These are phyloP conservation scores for Labroides dimidiatus DNA, from an alignment of 2,797 vertebrate species.

Conservation along the genomic window DNA sequence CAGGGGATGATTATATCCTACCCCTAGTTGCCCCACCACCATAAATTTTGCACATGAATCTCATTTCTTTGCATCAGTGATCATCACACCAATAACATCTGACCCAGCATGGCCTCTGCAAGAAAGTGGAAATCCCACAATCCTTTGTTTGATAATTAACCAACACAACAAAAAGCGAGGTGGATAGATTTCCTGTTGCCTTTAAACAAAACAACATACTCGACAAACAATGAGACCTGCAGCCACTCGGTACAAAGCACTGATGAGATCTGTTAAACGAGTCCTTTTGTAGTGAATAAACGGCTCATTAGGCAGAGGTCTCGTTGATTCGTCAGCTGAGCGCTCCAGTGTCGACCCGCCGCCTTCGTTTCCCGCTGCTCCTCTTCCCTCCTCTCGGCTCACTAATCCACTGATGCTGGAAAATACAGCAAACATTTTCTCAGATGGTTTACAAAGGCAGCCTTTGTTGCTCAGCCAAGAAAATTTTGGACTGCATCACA, in stretches of 20 bases:
- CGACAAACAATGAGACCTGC: constrained; percentile 4
- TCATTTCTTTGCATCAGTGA: no score
- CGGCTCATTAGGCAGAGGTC: constrained; percentile 65
- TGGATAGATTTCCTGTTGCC: neutral
- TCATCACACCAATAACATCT: no score
- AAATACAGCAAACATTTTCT: constrained; percentile 73
- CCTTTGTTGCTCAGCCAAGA: constrained; percentile 72
- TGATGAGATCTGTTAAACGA: constrained; percentile 35
- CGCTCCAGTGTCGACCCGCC: constrained; percentile 20
- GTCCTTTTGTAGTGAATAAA: constrained; percentile 53
- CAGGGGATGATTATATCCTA: no score
- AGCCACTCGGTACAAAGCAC: neutral
- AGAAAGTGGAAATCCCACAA: no score
- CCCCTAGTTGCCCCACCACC: no score
- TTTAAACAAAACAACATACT: constrained; percentile 4
- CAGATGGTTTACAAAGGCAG: constrained; percentile 65
- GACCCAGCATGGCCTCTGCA: no score
- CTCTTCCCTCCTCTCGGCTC: constrained; percentile 41
- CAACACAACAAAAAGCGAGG: neutral
- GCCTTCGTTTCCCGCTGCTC: constrained; percentile 39
- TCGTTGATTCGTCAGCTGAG: constrained; percentile 47
- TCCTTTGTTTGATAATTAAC: no score
- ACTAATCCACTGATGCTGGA: constrained; percentile 59
- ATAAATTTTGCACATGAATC: no score
- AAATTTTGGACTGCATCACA: constrained; percentile 58